Base-by-base conservation (phyloP, 2,888 invertebrate species). In the Hyposoter didymator region DNA sequence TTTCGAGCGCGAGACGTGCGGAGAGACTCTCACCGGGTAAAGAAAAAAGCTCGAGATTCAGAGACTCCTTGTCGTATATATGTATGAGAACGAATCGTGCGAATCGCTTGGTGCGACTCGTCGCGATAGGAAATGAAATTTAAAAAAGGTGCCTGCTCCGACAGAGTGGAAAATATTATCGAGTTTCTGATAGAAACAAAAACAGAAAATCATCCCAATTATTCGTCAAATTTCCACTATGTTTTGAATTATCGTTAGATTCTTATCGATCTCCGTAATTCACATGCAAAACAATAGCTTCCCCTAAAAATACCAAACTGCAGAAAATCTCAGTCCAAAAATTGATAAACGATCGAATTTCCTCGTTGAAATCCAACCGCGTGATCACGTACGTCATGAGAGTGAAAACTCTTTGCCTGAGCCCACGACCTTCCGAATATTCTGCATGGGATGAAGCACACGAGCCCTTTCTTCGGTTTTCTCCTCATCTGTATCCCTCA, bases 281-380 rank as follows among this genome's bases (percentile, higher is more conserved):
- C 49, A 49, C n/a, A n/a, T 55, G 19, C 22, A 14, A 59, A 59
- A 2, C 28, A 59, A n/a, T 22, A 2, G 10, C 19, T 52, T 52
- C 22, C 22, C 55, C 10, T 35, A n/a, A 39, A 32, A n/a, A 67
- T 8, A 39, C 76, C 43, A 17, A n/a, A 52, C 35, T 47, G 32
- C 52, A 49, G 69, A 52, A 80, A 72, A 74, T 67, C 59, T 62
- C 76, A 80, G 91, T 91, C 92, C 90, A 93, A 90, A 93, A 90
- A 91, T 93, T 93, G 93, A 93, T 91, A 93, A 93, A 93, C 92
- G 93, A 93, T 93, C 92, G 90, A 91, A 92, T 92, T 91, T 90
- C 90, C 92, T 90, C 82, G 88, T 90, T 90, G 91, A 90, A 92
- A 92, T 92, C 89, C 89, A 78, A 88, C 84, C 84, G 67, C 73